A percentile compares a stretch with the other conserved stretches of the same genome.
These are phyloP conservation scores for Nycticebus coucang DNA, from an alignment of 2,113 vertebrate genomes.

Conservation along the genomic window DNA sequence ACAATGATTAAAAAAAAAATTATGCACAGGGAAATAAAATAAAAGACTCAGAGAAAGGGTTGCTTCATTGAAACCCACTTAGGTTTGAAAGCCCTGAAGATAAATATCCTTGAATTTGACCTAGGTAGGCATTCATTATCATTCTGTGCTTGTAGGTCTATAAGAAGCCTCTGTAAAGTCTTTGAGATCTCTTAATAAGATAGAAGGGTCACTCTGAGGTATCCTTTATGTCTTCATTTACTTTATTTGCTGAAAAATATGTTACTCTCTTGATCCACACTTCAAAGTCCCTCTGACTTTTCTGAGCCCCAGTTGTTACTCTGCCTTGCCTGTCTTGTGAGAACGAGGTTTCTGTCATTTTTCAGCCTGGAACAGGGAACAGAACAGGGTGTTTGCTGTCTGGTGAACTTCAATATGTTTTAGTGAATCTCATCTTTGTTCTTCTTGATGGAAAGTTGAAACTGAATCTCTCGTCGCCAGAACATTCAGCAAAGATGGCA, in stretches of 20 bases:
- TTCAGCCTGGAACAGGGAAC: neutral
- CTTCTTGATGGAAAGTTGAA: neutral
- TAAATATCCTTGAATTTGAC: neutral
- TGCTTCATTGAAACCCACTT: neutral
- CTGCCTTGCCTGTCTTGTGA: no score
- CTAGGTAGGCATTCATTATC: neutral
- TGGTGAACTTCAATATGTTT: neutral
- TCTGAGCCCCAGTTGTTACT: no score
- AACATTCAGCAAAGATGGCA: neutral
- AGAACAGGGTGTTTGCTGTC: neutral
- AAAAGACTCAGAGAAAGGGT: neutral
- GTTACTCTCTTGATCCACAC: neutral
- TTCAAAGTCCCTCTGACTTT: neutral
- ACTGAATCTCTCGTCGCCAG: neutral
- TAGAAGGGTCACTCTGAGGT: neutral
- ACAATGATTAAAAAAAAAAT: no score
- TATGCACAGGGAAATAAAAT: neutral
- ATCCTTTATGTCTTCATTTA: neutral
- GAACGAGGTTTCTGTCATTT: neutral
- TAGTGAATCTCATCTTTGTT: neutral
- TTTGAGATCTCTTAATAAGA: neutral
- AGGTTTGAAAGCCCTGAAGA: neutral
- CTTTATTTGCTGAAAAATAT: neutral
- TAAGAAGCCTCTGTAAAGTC: neutral
- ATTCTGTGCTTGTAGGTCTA: neutral